Percentiles rank a stretch among this genome's conserved stretches.
phyloP scores from a whole-genome alignment of 2,888 invertebrate genomes.

The Caenorhabditis zanzibari region DNA sequence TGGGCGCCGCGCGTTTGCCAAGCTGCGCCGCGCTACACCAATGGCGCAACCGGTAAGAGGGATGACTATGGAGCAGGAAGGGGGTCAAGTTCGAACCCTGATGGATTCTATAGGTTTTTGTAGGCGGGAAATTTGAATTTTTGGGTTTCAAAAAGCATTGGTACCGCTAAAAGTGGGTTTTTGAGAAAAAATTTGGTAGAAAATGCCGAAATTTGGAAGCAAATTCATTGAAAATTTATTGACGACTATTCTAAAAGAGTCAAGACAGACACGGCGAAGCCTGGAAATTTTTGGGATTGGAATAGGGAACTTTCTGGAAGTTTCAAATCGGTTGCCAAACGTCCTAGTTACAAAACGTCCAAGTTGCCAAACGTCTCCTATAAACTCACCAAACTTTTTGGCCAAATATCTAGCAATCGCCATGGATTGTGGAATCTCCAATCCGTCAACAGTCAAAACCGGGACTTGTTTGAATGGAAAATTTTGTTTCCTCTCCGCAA shows the following conservation, averaged over 20 bases:
- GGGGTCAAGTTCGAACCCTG: background rate
- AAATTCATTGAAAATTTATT: too few relatives aligned
- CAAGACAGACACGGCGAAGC: too few relatives aligned
- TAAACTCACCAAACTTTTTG: conserved; percentile 62
- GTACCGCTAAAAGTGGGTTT: background rate
- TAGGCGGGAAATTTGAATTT: background rate
- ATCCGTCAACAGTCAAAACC: conserved; percentile 66
- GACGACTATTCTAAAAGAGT: too few relatives aligned
- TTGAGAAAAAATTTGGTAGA: background rate
- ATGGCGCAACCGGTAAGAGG: background rate
- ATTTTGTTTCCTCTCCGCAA: conserved; percentile 24
- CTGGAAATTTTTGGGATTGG: too few relatives aligned
- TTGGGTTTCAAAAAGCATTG: background rate
- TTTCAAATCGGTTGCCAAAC: too few relatives aligned
- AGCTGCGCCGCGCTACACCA: background rate
- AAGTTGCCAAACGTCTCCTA: too few relatives aligned
- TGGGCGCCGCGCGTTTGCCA: background rate
- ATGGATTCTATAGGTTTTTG: background rate
- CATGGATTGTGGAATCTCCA: conserved; percentile 67
- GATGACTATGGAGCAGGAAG: background rate
- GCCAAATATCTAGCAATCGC: conserved; percentile 69
- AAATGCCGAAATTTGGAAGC: too few relatives aligned
- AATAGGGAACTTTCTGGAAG: too few relatives aligned
- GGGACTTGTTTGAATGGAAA: conserved; percentile 66
- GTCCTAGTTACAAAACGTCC: too few relatives aligned